phyloP scores from a whole-genome alignment of 2,113 vertebrate genomes.

The Crotalus horridus region DNA sequence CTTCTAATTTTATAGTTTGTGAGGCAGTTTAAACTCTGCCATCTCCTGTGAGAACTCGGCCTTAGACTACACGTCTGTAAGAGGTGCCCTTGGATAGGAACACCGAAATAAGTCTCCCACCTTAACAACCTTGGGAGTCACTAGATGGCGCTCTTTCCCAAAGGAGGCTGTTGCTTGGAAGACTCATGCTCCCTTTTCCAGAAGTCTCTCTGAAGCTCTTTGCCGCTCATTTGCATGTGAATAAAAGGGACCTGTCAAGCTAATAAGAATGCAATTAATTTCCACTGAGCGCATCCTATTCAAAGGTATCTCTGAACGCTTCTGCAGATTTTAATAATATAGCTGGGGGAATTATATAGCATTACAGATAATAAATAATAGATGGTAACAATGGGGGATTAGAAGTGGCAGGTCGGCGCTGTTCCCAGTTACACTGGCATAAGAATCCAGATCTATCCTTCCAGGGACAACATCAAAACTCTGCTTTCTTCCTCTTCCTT shows the following conservation, averaged over 20 bases:
- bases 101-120: neutral
- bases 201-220: neutral
- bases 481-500: neutral
- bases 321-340: slow-evolving; percentile 33
- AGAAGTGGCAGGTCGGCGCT: slow-evolving; percentile 7
- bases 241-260: slow-evolving; percentile 24
- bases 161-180: neutral
- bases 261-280: slow-evolving; percentile 37
- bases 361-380: slow-evolving; percentile 37
- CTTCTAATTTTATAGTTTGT: neutral
- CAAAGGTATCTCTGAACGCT: slow-evolving; percentile 29
- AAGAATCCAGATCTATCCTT: neutral
- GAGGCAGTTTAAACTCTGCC: neutral
- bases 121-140: neutral
- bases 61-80: neutral
- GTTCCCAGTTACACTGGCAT: neutral
- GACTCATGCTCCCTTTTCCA: neutral
- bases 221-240: slow-evolving; percentile 18
- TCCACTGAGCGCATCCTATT: slow-evolving; percentile 24
- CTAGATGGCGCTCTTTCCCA: slow-evolving; percentile 11
- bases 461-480: neutral
- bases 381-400: slow-evolving; percentile 23
- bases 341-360: slow-evolving; percentile 34
- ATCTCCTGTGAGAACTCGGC: neutral
- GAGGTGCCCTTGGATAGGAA: neutral